Percentiles rank a stretch among this genome's conserved stretches.
Conservation (phyloP, 2,888 invertebrate species). For the Biston betularia region DNA sequence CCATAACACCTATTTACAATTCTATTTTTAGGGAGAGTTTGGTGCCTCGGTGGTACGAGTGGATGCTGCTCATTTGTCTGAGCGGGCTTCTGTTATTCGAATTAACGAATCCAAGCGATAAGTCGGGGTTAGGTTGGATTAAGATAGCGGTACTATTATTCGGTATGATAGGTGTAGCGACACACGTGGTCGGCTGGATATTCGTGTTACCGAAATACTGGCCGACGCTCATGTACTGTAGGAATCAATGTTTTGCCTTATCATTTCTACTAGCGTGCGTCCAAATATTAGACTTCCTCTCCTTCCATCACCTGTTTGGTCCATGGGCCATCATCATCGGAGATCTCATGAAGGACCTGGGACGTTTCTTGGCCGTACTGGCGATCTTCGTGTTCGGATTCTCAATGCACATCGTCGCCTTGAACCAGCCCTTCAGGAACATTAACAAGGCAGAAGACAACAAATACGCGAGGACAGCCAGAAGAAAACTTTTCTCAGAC, state of each 20-base stretch:
- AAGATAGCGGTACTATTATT: constrained; percentile 94
- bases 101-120: constrained; percentile 98
- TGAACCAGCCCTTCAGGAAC: constrained; percentile 97
- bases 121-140: constrained; percentile 98
- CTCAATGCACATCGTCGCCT: constrained; percentile 97
- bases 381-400: constrained; percentile 99
- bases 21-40: constrained; percentile 92
- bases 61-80: constrained; percentile 97
- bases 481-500: constrained; percentile 89
- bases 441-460: constrained; percentile 87
- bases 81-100: constrained; percentile 98
- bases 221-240: constrained; percentile 96
- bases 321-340: constrained; percentile 99
- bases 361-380: constrained; percentile 98
- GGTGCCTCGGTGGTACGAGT: constrained; percentile 98
- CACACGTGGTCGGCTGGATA: constrained; percentile 93
- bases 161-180: constrained; percentile 95
- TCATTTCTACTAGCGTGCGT: constrained; percentile 98
- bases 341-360: constrained; percentile 96
- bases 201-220: constrained; percentile 89
- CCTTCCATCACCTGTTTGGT: constrained; percentile 99
- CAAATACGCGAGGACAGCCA: constrained; percentile 84
- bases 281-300: constrained; percentile 98
- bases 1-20: constrained; percentile 93
- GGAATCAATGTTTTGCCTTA: constrained; percentile 98